Base-by-base conservation (phyloP, 2,797 vertebrate genomes). In the Petrocephalus schoutedeni region DNA sequence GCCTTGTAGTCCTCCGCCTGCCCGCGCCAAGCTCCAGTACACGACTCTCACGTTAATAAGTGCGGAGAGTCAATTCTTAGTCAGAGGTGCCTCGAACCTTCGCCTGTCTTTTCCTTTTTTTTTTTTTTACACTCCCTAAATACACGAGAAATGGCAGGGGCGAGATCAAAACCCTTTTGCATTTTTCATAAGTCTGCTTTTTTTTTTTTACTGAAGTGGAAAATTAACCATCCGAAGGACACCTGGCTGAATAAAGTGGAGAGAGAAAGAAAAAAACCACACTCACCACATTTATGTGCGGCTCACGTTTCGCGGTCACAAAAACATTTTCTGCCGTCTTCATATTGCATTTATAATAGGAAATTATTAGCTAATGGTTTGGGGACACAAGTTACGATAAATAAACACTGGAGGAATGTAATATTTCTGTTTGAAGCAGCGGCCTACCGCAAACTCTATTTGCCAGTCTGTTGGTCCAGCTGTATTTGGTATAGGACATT, bases 171-270 rank as follows among this genome's bases (percentile, higher is more conserved):
- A 90, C 71, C 77, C 88, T 85, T 71, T 64, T 89, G 82, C 87
- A 90, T 90, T 89, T 91, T 91, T 90, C 89, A 90, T 91, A 67
- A 89, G 86, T 82, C 56, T 57, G 4, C 80, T 89, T 53, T 83
- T 45, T 41, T 28, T 28, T n/a, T 41, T 89, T 90, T 89, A 89
- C 88, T 88, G 90, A 67, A 90, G 83, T 88, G 88, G 90, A 90
- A 90, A 91, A 91, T 91, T 87, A 92, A 87, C 74, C 86, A 87
- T 59, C 54, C 77, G 61, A 64, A 83, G 61, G 88, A 86, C 85
- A 88, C 86, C 89, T 88, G 89, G 87, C 88, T 83, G 83, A 83
- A 86, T 84, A 49, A 86, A 51, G 87, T 86, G 19, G 82, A 90
- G 84, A 84, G 49, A 80, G 9, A 7, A 12, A 57, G 16, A 41